phyloP scores from a whole-genome alignment of 1,140 invertebrate genomes.

The Drosophila burlai region DNA sequence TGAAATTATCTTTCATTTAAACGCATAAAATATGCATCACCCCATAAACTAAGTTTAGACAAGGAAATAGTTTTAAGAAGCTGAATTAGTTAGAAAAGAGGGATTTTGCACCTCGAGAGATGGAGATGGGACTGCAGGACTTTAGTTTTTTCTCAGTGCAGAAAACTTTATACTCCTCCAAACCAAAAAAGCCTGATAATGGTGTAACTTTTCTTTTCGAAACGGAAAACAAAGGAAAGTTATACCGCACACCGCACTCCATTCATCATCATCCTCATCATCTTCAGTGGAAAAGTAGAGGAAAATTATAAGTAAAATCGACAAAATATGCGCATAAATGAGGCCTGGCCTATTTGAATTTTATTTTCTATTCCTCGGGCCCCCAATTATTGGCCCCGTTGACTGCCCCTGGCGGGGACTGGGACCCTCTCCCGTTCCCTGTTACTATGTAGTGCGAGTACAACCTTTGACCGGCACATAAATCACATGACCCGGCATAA shows the following conservation, averaged over 20 bases:
- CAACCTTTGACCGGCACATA: constrained; percentile 46
- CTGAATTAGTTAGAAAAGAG: no score
- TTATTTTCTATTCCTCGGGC: constrained; percentile 45
- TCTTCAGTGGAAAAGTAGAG: constrained; percentile 30
- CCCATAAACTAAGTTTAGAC: no score
- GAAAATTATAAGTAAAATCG: constrained; percentile 60
- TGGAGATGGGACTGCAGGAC: no score
- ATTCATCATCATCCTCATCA: constrained; percentile 26
- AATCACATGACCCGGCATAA: constrained; percentile 67
- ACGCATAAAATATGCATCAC: no score
- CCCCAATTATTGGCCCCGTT: constrained; percentile 53
- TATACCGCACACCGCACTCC: constrained; percentile 11
- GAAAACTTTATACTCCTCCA: neutral
- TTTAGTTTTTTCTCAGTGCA: neutral
- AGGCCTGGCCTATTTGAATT: constrained; percentile 55
- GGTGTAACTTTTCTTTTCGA: constrained; percentile 61
- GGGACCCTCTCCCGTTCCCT: constrained; percentile 8
- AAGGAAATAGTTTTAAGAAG: no score
- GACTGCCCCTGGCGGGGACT: neutral
- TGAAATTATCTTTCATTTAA: no score
- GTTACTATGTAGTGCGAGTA: constrained; percentile 8
- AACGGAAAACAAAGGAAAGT: constrained; percentile 51
- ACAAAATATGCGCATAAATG: constrained; percentile 79
- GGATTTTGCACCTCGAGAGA: no score
- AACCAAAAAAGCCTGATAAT: constrained; percentile 39